These are phyloP conservation scores for Pelecanoides urinatrix DNA, from an alignment of 2,113 vertebrate species.

Conservation along the genomic window DNA sequence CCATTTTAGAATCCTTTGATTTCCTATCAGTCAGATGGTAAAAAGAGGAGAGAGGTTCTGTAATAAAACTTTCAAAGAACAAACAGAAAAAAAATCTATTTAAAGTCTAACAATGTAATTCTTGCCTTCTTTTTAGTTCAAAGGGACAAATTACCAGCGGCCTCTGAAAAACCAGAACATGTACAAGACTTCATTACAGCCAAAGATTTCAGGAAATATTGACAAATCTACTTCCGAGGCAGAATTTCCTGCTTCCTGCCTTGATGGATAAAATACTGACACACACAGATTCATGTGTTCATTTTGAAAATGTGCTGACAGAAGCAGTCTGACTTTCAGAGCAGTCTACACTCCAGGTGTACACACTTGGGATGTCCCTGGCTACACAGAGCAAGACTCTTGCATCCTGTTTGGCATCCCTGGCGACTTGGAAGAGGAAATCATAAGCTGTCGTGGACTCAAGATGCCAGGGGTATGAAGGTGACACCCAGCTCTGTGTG, in stretches of 20 bases:
- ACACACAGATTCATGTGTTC: constrained; percentile 36
- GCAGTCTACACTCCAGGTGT: constrained; percentile 12
- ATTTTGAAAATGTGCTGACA: constrained; percentile 59
- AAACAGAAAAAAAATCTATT: background rate
- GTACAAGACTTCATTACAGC: constrained; percentile 2
- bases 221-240: constrained; percentile 49
- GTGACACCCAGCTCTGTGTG: background rate
- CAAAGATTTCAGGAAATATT: constrained; percentile 62
- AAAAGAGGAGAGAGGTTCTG: background rate
- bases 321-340: constrained; percentile 37
- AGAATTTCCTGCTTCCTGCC: constrained; percentile 70
- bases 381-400: background rate
- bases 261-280: constrained; percentile 47
- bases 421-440: background rate
- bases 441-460: background rate
- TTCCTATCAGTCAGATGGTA: background rate
- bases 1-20: constrained; percentile 12
- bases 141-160: background rate
- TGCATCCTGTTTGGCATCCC: constrained; percentile 34
- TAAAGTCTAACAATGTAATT: background rate
- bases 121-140: constrained; percentile 27
- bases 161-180: constrained; percentile 3
- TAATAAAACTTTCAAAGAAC: constrained; percentile 12
- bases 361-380: constrained; percentile 7
- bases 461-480: background rate